Evolutionary conservation across 37 sponge, comb jelly and placozoan species (phyloP), one percentile per base, ranked within the genome.

Genomic region (Ephydatia muelleri): DNA sequence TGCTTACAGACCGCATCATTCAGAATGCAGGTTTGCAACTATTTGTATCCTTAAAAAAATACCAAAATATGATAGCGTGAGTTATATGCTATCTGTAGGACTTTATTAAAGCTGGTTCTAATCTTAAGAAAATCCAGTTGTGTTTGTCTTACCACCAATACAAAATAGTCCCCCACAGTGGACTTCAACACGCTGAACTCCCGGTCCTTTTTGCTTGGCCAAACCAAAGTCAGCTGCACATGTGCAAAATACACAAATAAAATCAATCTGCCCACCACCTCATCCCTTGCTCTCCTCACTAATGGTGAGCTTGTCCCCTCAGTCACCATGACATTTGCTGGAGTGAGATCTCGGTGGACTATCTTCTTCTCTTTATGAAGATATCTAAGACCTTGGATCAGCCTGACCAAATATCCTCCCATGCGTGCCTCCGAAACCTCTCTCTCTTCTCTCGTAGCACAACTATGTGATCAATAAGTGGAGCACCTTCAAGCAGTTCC

Each of bases 221-320:
- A 97, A 87, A 43, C 97, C 97, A 86, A 97, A 97, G 81, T 97
- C 97, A 81, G 95, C 95, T 94, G 65, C 32, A 79, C 6, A 43
- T 9, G 43, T 3, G 6, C 43, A 6, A n/a, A n/a, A n/a, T n/a
- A 43, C 43, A 43, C 34, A 73, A 70, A 79, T 65, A 79, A 74
- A 67, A 13, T 11, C 3, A 38, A 8, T 28, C n/a, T 36, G 19
- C 4, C 22, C 9, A 66, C 36, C 36, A 28, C 48, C 12, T 30
- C n/a, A 23, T 9, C 26, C 27, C n/a, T 71, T 3, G 1, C 1
- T 22, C 21, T 27, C 83, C 92, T 91, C 67, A 94, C 95, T 97
- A 78, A 97, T 88, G 71, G 93, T 94, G 40, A 97, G 93, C 38
- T 88, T 90, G 73, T 94, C 93, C 31, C 68, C 23, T 92, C 93